Evolutionary conservation across 2,888 invertebrate genomes (phyloP).

Genomic region (Phania funesta): DNA sequence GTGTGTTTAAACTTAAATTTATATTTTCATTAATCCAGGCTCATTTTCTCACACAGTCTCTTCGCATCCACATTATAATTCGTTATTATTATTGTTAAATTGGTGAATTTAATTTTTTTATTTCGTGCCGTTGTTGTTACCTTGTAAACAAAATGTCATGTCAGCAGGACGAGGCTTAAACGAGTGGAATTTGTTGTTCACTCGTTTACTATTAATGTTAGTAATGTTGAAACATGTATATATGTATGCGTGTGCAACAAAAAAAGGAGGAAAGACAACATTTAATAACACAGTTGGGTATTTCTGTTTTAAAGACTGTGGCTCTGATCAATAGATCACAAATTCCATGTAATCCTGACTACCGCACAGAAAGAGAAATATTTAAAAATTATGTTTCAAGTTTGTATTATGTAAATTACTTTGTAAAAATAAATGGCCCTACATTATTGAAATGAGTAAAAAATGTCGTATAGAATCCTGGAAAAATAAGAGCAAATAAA

Average conservation of each 20-base stretch:
- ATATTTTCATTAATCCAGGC: conserved; percentile 18
- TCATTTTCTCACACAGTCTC: neutral
- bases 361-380: too few species aligned
- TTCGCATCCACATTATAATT: neutral
- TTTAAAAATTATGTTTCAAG: too few species aligned
- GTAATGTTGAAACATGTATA: conserved; percentile 31
- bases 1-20: neutral
- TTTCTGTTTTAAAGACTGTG: neutral
- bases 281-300: neutral
- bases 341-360: too few species aligned
- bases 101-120: conserved; percentile 36
- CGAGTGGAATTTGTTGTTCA: conserved; percentile 47
- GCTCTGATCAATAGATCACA: neutral
- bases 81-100: conserved; percentile 24
- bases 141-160: conserved; percentile 60
- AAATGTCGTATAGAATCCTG: too few species aligned
- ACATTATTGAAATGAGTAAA: too few species aligned
- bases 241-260: conserved; percentile 14
- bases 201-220: conserved; percentile 39
- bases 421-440: too few species aligned
- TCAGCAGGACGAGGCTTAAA: conserved; percentile 57
- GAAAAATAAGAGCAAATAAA: too few species aligned
- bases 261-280: neutral
- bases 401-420: too few species aligned
- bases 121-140: neutral